These are phyloP conservation scores for Boloria euphrosyne DNA, from an alignment of 2,888 invertebrate genomes.

Conservation along the genomic window DNA sequence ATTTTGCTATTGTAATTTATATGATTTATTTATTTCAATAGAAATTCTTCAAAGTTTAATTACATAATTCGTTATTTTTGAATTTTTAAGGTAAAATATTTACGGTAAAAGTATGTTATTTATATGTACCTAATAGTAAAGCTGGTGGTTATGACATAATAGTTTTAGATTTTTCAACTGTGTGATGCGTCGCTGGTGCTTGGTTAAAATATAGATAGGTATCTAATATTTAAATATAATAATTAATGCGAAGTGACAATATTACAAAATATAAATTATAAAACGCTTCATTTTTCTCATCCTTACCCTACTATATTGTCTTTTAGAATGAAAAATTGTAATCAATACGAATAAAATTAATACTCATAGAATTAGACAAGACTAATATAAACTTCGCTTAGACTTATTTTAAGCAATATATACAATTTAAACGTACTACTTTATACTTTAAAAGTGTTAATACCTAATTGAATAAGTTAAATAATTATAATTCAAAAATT, in stretches of 20 bases:
- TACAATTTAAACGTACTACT: too few species aligned
- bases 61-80: neutral
- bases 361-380: too few species aligned
- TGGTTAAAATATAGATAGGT: constrained; percentile 4
- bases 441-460: too few species aligned
- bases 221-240: neutral
- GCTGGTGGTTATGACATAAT: neutral
- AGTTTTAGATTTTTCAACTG: constrained; percentile 6
- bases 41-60: too few species aligned
- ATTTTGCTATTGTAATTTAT: constrained; percentile 15
- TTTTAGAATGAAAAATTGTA: constrained; percentile 5
- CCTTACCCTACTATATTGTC: neutral
- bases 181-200: constrained; percentile 33
- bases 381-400: too few species aligned
- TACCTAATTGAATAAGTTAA: neutral
- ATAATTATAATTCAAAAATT: neutral
- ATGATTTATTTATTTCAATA: neutral
- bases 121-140: too few species aligned
- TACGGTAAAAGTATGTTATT: too few species aligned
- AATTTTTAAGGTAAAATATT: neutral
- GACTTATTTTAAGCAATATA: too few species aligned
- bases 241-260: constrained; percentile 8
- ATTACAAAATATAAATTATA: constrained; percentile 9
- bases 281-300: neutral
- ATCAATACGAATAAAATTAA: neutral